Conservation (phyloP, 2,888 invertebrate genomes). For the Mythimna ferrago region DNA sequence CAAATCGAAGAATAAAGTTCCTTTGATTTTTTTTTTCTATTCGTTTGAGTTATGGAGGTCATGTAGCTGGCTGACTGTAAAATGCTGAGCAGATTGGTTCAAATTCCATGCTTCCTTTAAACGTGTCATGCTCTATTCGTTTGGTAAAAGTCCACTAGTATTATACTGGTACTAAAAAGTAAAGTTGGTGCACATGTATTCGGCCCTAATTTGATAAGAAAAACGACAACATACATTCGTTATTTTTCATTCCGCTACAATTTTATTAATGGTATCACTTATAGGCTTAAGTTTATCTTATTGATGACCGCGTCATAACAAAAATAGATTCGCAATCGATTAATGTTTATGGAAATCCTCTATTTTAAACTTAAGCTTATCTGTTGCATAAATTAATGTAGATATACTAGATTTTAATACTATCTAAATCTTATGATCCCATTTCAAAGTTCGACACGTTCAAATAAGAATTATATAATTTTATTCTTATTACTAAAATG, state of each 20-base stretch:
- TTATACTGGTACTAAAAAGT: too few relatives aligned
- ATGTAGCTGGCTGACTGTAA: not conserved
- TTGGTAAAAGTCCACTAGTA: not conserved
- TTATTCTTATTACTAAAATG: not conserved
- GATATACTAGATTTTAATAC: not conserved
- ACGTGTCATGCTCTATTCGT: not conserved
- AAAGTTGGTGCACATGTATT: not conserved
- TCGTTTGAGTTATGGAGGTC: not conserved
- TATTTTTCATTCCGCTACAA: not conserved
- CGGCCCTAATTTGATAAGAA: not conserved
- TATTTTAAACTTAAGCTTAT: slow-evolving; percentile 1
- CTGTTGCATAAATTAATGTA: not conserved
- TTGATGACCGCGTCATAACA: not conserved
- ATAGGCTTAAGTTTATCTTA: not conserved
- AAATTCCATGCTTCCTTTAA: slow-evolving; percentile 8
- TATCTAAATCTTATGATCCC: slow-evolving; percentile 6
- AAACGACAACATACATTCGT: not conserved
- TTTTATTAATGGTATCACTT: not conserved
- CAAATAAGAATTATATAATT: not conserved
- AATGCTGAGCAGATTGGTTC: not conserved
- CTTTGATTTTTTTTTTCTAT: too few relatives aligned
- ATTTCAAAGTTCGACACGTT: slow-evolving; percentile 1
- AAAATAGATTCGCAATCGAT: not conserved
- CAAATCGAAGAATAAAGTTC: slow-evolving; percentile 1
- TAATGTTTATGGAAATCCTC: not conserved